Evolutionary conservation across 2,888 invertebrate genomes (phyloP).

Genomic region (Cheilosia grossa): DNA sequence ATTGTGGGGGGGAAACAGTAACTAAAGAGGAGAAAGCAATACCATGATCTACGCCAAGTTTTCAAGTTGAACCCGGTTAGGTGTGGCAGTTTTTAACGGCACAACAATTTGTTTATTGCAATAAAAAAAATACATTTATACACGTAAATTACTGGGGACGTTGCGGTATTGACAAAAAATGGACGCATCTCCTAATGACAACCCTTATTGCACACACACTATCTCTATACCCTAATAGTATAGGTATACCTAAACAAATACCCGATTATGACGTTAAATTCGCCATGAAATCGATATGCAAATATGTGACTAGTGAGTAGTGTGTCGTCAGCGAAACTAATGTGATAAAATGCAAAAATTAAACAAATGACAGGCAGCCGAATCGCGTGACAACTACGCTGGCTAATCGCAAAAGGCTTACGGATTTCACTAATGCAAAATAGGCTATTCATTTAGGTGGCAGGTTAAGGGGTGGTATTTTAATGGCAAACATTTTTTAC

Average conservation of each 20-base stretch:
- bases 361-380: conserved; percentile 21
- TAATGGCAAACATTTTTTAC: background rate
- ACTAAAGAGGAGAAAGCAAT: conserved; percentile 25
- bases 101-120: background rate
- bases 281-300: conserved; percentile 55
- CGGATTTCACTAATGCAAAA: conserved; percentile 11
- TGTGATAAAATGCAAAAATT: conserved; percentile 51
- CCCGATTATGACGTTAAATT: conserved; percentile 50
- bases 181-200: background rate
- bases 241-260: conserved; percentile 23
- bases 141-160: background rate
- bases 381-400: conserved; percentile 42
- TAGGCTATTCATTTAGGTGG: conserved; percentile 42
- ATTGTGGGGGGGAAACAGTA: background rate
- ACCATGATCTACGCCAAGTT: conserved; percentile 46
- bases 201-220: conserved; percentile 1
- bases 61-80: conserved; percentile 50
- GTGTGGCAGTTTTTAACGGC: background rate
- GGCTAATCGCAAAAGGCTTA: conserved; percentile 34
- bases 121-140: conserved; percentile 9
- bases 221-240: no score
- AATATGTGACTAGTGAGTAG: conserved; percentile 9
- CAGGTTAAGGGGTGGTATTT: conserved; percentile 8
- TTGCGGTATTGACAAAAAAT: background rate
- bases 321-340: conserved; percentile 49